Base-by-base conservation (phyloP, 1,140 invertebrate genomes). In the Neuroterus valhalla region DNA sequence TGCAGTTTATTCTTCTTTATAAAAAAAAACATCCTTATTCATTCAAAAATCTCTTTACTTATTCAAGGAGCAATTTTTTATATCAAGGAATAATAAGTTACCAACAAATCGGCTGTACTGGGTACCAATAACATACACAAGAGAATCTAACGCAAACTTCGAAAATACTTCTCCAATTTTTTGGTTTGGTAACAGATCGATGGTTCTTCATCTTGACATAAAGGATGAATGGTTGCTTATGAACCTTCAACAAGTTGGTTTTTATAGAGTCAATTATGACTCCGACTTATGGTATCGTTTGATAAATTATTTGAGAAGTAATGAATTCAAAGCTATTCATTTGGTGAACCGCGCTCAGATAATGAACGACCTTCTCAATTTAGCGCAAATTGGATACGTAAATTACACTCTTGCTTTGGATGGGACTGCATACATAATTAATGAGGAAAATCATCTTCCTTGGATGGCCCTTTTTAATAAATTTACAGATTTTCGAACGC, bases 201-300 rank as follows among this genome's bases (percentile, higher is more conserved):
- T 82, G 19, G 84, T 84, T 17, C 46, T 83, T 21, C 12, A 78
- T 1, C 43, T 72, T 2, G 66, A 89, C 21, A 82, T 79, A 72
- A 81, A 86, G 1, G 83, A 91, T 46, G 86, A 91, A 17, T 96
- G 94, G 94, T 83, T 95, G 5, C 89, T 96, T 74, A 90, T 94
- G 4, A 96, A 96, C 78, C 78, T 94, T 19, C 91, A 93, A 83
- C 89, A 93, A 80, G 92, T 92, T 72, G 93, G 93, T 21, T 94
- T 92, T 74, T 94, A 94, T 78, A 91, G 93, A 38, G 93, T 94
- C 0, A 93, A 92, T 71, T 94, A 94, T 72, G 92, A 94, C 44
- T 45, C 50, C 0, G 79, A 83, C 2, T 89, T 91, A 46, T 92
- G 92, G 89, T 85, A 89, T 15, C 83, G 86, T 15, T 89, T 94